Conservation (phyloP, 2,113 vertebrate species). For the Clarias magur region DNA sequence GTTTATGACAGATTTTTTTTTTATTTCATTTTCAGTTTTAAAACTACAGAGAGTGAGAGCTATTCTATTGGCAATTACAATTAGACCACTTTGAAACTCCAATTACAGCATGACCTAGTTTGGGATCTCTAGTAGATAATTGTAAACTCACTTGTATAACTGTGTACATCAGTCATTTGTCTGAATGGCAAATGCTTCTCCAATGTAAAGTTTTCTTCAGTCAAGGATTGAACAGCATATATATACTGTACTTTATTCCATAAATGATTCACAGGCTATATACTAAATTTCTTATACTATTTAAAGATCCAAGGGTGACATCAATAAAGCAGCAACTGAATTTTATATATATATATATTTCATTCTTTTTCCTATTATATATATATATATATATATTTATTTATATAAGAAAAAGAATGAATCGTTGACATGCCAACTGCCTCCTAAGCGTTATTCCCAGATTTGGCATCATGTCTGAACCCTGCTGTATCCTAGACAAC, state of each 20-base stretch:
- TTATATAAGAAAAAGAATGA: background rate
- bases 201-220: background rate
- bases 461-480: conserved; percentile 27
- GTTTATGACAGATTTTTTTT: background rate
- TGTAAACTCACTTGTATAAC: conserved; percentile 1
- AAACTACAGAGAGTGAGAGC: background rate
- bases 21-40: background rate
- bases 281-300: too few relatives aligned
- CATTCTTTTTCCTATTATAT: background rate
- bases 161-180: background rate
- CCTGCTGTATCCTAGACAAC: conserved; percentile 40
- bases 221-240: background rate
- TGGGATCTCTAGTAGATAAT: background rate
- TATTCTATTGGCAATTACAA: background rate
- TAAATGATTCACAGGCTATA: background rate
- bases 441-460: background rate
- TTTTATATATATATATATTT: too few relatives aligned
- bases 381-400: background rate
- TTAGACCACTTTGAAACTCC: background rate
- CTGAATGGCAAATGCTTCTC: background rate
- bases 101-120: background rate
- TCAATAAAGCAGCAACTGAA: background rate
- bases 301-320: background rate
- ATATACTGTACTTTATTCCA: background rate
- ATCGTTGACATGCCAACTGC: background rate